Evolutionary conservation across 2,888 invertebrate species (phyloP).

Genomic region (Trichogramma dendrolimi): DNA sequence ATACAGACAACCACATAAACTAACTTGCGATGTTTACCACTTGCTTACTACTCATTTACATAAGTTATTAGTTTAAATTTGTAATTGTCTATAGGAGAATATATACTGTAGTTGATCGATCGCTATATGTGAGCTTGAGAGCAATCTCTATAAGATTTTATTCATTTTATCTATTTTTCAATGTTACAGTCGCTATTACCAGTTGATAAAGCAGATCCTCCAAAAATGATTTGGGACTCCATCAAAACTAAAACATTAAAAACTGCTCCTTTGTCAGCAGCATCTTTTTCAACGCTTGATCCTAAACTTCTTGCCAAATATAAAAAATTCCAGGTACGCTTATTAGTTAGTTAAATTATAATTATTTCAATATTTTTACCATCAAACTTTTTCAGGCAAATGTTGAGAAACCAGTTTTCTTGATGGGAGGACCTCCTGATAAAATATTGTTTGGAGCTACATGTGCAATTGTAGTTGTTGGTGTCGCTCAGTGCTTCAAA

Average conservation of each 20-base stretch:
- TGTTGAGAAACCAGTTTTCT: slow-evolving; percentile 30
- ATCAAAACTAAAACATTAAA: slow-evolving; percentile 29
- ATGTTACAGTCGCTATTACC: slow-evolving; percentile 32
- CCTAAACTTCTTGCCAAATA: slow-evolving; percentile 11
- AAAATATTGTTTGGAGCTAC: slow-evolving; percentile 49
- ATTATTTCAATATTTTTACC: neutral
- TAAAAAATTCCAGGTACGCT: slow-evolving; percentile 37
- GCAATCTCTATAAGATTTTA: neutral
- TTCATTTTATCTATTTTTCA: neutral
- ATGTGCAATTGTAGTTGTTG: slow-evolving; percentile 51
- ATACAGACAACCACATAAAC: too few relatives aligned
- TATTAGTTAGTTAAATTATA: slow-evolving; percentile 3
- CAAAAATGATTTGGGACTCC: slow-evolving; percentile 35
- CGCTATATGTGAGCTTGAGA: too few relatives aligned
- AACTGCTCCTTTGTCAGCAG: neutral
- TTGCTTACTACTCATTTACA: too few relatives aligned
- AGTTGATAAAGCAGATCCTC: slow-evolving; percentile 32
- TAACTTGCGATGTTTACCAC: too few relatives aligned
- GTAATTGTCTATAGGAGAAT: too few relatives aligned
- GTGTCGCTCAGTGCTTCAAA: slow-evolving; percentile 27
- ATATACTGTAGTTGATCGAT: too few relatives aligned
- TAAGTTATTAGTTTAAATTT: too few relatives aligned
- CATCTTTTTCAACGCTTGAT: slow-evolving; percentile 2
- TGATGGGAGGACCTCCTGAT: slow-evolving; percentile 34
- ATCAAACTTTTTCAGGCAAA: slow-evolving; percentile 37